Evolutionary conservation across 2,797 vertebrate genomes (phyloP), one percentile per base, ranked within the genome.

Genomic region (Mormyrops attenuatus): DNA sequence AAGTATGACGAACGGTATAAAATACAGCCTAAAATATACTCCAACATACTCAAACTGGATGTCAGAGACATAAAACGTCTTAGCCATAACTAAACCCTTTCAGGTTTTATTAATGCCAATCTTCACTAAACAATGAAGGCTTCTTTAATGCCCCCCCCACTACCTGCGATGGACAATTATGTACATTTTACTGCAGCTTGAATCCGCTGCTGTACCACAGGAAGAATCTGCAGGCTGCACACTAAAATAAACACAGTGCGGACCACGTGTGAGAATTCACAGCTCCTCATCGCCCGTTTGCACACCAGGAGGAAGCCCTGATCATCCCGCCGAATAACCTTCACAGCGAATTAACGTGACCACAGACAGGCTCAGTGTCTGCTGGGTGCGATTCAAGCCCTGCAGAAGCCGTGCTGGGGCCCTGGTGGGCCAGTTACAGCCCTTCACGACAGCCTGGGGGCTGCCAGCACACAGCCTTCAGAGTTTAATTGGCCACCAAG

Each of bases 401-500:
- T 9, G 53, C 85, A 60, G 85, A 20, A 20, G 85, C 53, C 3
- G 5, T 0, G 9, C 30, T 22, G 50, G 3, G 34, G 34, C 52
- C 17, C 52, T 20, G 26, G 17, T n/a, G 53, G 52, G 85, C 49
- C 84, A 52, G 22, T 86, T 86, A 86, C 8, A 2, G 50, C 4
- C 30, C 53, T 57, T 34, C 53, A 38, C 17, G 30, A 13, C 13
- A 34, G 9, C 85, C 52, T 41, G 53, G 53, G 53, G 26, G 85
- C 85, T 20, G 53, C 52, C 85, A 9, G 50, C 50, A 5, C 11
- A 57, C 50, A 52, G 49, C 85, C 85, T 87, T 60, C 52, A 17
- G 53, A 60, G 52, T 57, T 87, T 87, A 87, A 87, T 87, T 87
- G 53, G 85, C 22, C 85, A 87, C 52, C 15, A 87, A 87, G 53